Base-by-base conservation (phyloP, 64 coral and sea anemone species). In the Stichodactyla mertensii region DNA sequence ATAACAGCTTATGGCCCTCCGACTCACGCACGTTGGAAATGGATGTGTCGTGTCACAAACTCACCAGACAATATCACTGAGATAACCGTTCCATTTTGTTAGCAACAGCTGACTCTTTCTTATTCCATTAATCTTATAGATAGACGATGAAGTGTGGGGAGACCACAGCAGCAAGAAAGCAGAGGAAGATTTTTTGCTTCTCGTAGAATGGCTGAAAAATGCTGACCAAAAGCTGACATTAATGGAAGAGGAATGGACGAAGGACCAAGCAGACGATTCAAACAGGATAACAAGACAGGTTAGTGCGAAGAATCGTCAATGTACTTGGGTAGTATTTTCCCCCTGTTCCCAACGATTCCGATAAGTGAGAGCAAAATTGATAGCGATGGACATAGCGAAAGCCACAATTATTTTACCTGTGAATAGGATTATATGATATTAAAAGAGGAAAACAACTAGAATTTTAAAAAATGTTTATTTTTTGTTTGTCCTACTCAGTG, bases 231-330 rank as follows among this genome's bases (percentile, higher is more conserved):
- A 54, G 52, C 57, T 88, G 77, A 88, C 89, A 54, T 91, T 92
- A 62, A 95, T 95, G 93, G 93, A 91, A 88, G 61, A 95, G 57
- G 89, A 95, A 66, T 95, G 93, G 89, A 80, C 64, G 53, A 86
- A 92, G 57, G 93, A 91, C 70, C 82, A 85, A 15, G 89, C 91
- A 80, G 69, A 74, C 69, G 69, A 74, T 74, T 26, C 69, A 74
- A 74, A 28, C 69, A 28, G 23, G 11, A 4, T 14, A 74, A 74
- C 69, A n/a, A 74, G 10, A 74, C 69, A 74, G 69, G 69, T 74
- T 11, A 26, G 69, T 27, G 4, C 36, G 36, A 45, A 45, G 36
- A 45, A 45, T 45, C 36, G 36, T 45, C 36, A 2, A 45, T 4
- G 36, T 0, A 45, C 36, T 45, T 2, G 36, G 36, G 36, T 4